Base-by-base conservation (phyloP, 2,797 vertebrate genomes). In the Acanthiza pusilla region DNA sequence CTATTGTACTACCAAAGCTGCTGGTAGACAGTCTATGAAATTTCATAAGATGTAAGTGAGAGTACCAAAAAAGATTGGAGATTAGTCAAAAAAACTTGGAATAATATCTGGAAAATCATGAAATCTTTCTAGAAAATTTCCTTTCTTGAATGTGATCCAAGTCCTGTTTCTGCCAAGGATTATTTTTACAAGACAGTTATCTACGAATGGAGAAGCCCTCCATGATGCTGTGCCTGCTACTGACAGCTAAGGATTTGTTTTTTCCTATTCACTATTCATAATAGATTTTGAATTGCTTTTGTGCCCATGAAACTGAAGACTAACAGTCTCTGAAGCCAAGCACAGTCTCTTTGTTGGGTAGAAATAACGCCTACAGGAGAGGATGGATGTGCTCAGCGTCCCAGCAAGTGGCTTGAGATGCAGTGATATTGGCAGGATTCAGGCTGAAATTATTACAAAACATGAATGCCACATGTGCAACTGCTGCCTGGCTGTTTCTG, bases 341-440 rank as follows among this genome's bases (percentile, higher is more conserved):
- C 83, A 47, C 85, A 93, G 63, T 74, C 95, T 94, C 94, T 96
- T 97, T 96, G 95, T 96, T 93, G 93, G 81, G 84, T 86, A 93
- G 93, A 95, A 96, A 94, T 94, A 97, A 97, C 92, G 80, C 94
- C 93, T 96, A 94, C 94, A 96, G 93, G 95, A 96, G 91, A 95
- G 89, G 94, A 89, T 96, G 85, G 94, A 96, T 97, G 89, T 91
- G 95, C 94, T 96, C 93, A 93, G 88, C 3, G 38, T 94, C 94
- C 92, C 94, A 94, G 94, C 90, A 91, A 95, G 77, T 79, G 92
- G 93, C 87, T 92, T 95, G 94, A 96, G 89, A 97, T 96, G 94
- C 95, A 97, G 94, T 84, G 91, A 94, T 94, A 96, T 96, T 96
- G 94, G 93, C 92, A 96, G 83, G 82, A 92, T 93, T 94, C 87